These are phyloP conservation scores for Drosophila kuntzei DNA, from an alignment of 2,888 invertebrate species.

Conservation along the genomic window DNA sequence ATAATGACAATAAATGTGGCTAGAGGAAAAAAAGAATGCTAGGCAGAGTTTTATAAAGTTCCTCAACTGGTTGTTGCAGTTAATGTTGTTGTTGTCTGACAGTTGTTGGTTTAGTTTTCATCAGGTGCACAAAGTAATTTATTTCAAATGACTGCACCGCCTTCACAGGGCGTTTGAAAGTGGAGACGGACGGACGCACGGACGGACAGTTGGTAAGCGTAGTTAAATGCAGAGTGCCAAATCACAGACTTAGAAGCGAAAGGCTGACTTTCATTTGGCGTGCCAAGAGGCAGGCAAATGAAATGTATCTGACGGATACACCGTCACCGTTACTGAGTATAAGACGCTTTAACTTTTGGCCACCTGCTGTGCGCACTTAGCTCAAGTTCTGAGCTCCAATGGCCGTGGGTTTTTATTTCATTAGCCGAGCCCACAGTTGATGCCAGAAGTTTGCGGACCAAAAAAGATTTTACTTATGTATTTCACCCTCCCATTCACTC, in stretches of 20 bases:
- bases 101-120: slow-evolving; percentile 65
- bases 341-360: slow-evolving; percentile 55
- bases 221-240: slow-evolving; percentile 36
- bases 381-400: slow-evolving; percentile 59
- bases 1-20: slow-evolving; percentile 78
- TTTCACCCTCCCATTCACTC: neutral
- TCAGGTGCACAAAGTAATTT: slow-evolving; percentile 83
- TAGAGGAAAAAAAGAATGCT: slow-evolving; percentile 36
- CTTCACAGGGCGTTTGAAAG: slow-evolving; percentile 31
- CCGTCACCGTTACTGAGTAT: slow-evolving; percentile 14
- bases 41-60: slow-evolving; percentile 41
- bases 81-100: slow-evolving; percentile 25
- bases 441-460: slow-evolving; percentile 58
- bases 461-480: slow-evolving; percentile 50
- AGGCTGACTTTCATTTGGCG: slow-evolving; percentile 57
- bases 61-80: slow-evolving; percentile 20
- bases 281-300: slow-evolving; percentile 34
- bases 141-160: slow-evolving; percentile 79
- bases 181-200: slow-evolving; percentile 29
- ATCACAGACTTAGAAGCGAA: slow-evolving; percentile 57
- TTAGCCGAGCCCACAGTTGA: slow-evolving; percentile 70
- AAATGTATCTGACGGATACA: slow-evolving; percentile 73
- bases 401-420: slow-evolving; percentile 63
- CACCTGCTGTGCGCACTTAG: slow-evolving; percentile 71
- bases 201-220: slow-evolving; percentile 35